Conservation (phyloP, 2,888 invertebrate species). For the Atethmia centrago region DNA sequence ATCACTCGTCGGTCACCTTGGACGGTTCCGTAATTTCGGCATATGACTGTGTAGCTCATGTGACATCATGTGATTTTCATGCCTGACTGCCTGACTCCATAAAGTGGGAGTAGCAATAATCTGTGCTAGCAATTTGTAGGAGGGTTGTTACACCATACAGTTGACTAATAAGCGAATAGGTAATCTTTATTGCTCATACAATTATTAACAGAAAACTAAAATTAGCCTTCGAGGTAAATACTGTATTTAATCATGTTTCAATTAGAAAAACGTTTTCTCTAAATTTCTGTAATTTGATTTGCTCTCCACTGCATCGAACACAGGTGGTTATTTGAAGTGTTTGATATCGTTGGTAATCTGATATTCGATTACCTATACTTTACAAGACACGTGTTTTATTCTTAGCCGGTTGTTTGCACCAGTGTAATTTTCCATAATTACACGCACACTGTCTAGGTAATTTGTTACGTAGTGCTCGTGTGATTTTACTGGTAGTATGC, state of each 20-base stretch:
- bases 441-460: slow-evolving; percentile 54
- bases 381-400: slow-evolving; percentile 53
- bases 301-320: slow-evolving; percentile 21
- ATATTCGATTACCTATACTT: slow-evolving; percentile 40
- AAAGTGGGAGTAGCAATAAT: slow-evolving; percentile 16
- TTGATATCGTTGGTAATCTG: slow-evolving; percentile 36
- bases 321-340: slow-evolving; percentile 33
- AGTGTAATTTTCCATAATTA: slow-evolving; percentile 68
- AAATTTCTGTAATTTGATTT: background rate
- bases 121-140: slow-evolving; percentile 21
- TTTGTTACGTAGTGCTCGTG: slow-evolving; percentile 61
- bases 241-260: slow-evolving; percentile 16
- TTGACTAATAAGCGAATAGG: slow-evolving; percentile 15
- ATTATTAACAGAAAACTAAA: slow-evolving; percentile 28
- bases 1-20: slow-evolving; percentile 35
- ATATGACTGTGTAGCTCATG: slow-evolving; percentile 29
- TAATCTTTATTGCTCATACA: slow-evolving; percentile 18
- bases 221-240: slow-evolving; percentile 17
- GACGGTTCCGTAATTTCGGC: slow-evolving; percentile 27
- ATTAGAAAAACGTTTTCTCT: slow-evolving; percentile 17
- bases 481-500: slow-evolving; percentile 57
- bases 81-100: slow-evolving; percentile 21
- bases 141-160: slow-evolving; percentile 27
- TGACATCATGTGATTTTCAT: slow-evolving; percentile 42
- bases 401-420: slow-evolving; percentile 47